Percentiles rank a stretch among this genome's conserved stretches.
These are phyloP conservation scores for Tinamus guttatus DNA, from an alignment of 2,113 vertebrate genomes.

Conservation along the genomic window DNA sequence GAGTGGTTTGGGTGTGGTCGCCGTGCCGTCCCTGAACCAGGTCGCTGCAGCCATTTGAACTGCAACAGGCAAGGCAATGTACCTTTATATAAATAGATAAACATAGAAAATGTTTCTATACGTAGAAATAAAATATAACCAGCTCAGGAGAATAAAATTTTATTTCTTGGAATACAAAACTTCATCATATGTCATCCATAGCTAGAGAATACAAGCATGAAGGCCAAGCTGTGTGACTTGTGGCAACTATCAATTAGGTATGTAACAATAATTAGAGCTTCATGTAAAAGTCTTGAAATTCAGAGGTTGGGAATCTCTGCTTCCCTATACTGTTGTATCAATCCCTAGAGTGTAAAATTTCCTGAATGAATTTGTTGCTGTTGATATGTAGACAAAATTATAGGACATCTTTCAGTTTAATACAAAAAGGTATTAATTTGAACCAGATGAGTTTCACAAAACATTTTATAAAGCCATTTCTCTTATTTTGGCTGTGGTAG, in stretches of 20 bases:
- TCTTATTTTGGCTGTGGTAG: not conserved
- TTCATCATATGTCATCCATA: not conserved
- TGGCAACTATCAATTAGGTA: not conserved
- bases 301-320: accelerated
- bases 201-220: not conserved
- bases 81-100: not conserved
- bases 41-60: too few relatives aligned
- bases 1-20: too few relatives aligned
- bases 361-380: not conserved
- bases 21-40: too few relatives aligned
- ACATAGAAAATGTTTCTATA: too few relatives aligned
- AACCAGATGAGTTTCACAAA: not conserved
- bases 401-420: not conserved
- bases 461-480: not conserved
- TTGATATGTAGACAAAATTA: not conserved
- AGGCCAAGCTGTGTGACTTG: not conserved
- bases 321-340: not conserved
- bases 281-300: not conserved
- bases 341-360: not conserved
- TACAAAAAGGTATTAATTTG: not conserved
- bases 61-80: not conserved
- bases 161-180: not conserved
- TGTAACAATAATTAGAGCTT: not conserved
- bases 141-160: not conserved
- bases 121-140: not conserved